A percentile compares a stretch with the other conserved stretches of the same genome.
Evolutionary conservation across 2,797 vertebrate genomes (phyloP).

Genomic region (Agapornis canus): DNA sequence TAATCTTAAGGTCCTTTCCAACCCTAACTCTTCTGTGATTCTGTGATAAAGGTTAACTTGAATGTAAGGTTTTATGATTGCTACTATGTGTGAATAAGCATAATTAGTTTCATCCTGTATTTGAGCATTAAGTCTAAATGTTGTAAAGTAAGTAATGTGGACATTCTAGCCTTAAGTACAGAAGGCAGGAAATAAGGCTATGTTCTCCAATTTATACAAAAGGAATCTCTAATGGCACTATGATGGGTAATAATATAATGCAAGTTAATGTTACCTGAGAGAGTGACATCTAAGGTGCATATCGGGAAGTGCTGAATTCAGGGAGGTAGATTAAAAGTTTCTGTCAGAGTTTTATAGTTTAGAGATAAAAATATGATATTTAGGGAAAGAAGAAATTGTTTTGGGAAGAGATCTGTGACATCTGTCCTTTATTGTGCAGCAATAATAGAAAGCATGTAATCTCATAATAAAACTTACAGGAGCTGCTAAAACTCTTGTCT

Average conservation of each 20-base stretch:
- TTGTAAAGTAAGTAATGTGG: neutral
- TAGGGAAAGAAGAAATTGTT: neutral
- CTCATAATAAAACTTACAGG: neutral
- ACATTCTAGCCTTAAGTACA: neutral
- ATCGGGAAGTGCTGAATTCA: fast-evolving
- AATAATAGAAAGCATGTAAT: neutral
- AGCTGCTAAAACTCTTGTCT: neutral
- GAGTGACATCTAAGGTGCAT: neutral
- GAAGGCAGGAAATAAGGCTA: neutral
- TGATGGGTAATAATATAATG: fast-evolving
- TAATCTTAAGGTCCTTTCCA: no score
- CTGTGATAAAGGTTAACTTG: neutral
- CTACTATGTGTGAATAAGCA: neutral
- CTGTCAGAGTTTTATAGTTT: neutral
- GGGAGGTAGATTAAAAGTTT: neutral
- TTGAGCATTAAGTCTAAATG: neutral
- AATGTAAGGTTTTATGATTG: neutral
- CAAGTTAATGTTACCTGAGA: neutral
- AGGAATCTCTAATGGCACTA: neutral
- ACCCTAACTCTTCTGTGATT: no score
- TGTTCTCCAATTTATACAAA: neutral
- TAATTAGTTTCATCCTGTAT: neutral
- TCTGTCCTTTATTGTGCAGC: neutral
- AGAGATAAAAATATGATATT: neutral
- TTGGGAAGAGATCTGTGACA: neutral